Evolutionary conservation across 2,888 invertebrate genomes (phyloP), one percentile per base, ranked within the genome.

Genomic region (Lottia gigantea): DNA sequence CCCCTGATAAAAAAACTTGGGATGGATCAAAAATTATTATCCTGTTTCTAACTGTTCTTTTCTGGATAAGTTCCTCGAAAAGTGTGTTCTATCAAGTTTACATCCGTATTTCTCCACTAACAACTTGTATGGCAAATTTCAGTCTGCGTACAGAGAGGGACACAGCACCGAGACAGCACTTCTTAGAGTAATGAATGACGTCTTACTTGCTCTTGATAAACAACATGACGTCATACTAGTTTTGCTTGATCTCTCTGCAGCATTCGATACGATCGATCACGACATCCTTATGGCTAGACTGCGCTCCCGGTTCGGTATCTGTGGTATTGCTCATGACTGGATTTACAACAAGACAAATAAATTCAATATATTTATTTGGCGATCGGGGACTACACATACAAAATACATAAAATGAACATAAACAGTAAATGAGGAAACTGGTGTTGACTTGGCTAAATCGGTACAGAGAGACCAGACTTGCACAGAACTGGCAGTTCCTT

Each of bases 81-180:
- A 49, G 15, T 49, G 49, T 15, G 49, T 16, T 49, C 15, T 49
- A 16, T 49, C 19, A 49, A 12, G 49, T 49, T 49, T 49, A 49
- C 49, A 49, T 49, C 19, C 49, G 12, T 49, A 49, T 55, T 55
- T 55, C 7, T 55, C 49, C 7, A 19, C 49, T 55, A 55, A 55
- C 49, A 19, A 19, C 49, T 55, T 55, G 49, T 55, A 55, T n/a
- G 49, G 49, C 8, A 55, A 55, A 55, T 55, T 55, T 55, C 49
- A 55, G n/a, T 55, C 49, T 55, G 49, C 49, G 4, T 55, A 55
- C 19, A 7, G 49, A 19, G 49, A 55, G n/a, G 49, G 49, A 8
- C 49, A 55, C 19, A 55, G 49, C 49, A 55, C 49, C 19, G 49
- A 55, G 49, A 55, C 49, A 19, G n/a, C 49, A 55, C 49, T 55